Evolutionary conservation across 30 jellyfish, hydroid and myxozoan species (phyloP).

Genomic region (Nemopilema nomurai): DNA sequence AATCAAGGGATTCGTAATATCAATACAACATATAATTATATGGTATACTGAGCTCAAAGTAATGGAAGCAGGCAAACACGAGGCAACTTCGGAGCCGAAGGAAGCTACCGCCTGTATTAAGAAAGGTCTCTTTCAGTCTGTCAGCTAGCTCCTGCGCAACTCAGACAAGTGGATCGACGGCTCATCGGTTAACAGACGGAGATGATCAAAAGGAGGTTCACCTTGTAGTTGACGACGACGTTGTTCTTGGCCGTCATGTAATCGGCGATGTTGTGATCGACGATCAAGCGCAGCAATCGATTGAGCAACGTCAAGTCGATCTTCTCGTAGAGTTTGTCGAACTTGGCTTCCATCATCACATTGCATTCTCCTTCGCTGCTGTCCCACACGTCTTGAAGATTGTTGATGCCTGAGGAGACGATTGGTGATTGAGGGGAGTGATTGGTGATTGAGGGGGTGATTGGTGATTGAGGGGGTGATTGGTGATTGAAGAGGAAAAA

Average conservation of each 20-base stretch:
- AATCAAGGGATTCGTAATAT: too few relatives aligned
- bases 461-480: neutral
- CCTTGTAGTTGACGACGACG: slow-evolving; percentile 97
- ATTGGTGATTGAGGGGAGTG: neutral
- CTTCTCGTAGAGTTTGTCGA: slow-evolving; percentile 94
- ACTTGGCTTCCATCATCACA: slow-evolving; percentile 97
- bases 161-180: too few relatives aligned
- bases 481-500: neutral
- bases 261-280: slow-evolving; percentile 99
- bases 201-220: neutral
- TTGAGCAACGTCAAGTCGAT: slow-evolving; percentile 95
- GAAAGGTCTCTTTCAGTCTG: too few relatives aligned
- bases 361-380: slow-evolving; percentile 96
- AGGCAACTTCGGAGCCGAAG: neutral
- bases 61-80: neutral
- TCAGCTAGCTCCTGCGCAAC: too few relatives aligned
- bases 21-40: neutral
- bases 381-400: slow-evolving; percentile 98
- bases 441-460: neutral
- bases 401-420: slow-evolving; percentile 88
- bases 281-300: slow-evolving; percentile 92
- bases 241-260: slow-evolving; percentile 99
- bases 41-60: neutral
- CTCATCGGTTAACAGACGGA: too few relatives aligned
- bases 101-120: neutral